Base-by-base conservation (phyloP, 2,888 invertebrate species). In the Pyrocoelia pectoralis region DNA sequence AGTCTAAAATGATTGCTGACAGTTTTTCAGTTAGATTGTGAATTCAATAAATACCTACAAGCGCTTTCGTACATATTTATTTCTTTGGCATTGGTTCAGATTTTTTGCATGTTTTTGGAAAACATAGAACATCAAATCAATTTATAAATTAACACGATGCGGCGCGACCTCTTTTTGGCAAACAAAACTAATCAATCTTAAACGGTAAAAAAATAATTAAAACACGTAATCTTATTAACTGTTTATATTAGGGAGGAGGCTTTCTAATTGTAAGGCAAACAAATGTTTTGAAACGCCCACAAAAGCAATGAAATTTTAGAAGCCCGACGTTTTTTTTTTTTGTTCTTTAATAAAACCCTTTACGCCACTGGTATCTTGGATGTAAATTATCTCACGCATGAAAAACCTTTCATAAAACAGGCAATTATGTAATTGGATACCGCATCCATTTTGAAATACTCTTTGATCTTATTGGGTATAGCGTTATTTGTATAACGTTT, bases 351-450 rank as follows among this genome's bases (percentile, higher is more conserved):
- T 24, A 14, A 52, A 12, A 33, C 48, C 33, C 46, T 43, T 24
- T 59, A 46, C 58, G 43, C 52, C 52, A 52, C 52, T 52, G 58
- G 40, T 15, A 28, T 49, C 33, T 48, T 56, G 15, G 3, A 56
- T 33, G 19, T 14, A 46, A 58, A 58, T 58, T 58, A 58, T 51
- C 41, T 59, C 52, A 53, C 59, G 59, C 59, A 50, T 51, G 51
- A 58, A 51, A 58, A 58, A 38, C 50, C 41, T 51, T 52, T 58
- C 51, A 43, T 53, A 52, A 59, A 59, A 29, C 56, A 46, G 43
- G 53, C 58, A 58, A 58, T 58, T 52, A 51, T 50, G 58, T 58
- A 58, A 58, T 52, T 53, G 59, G 53, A 59, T 52, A 59, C 43
- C 33, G 58, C 53, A 50, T 51, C 52, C 53, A 48, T 59, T 53